Base-by-base conservation (phyloP, 2,797 vertebrate genomes). In the Spea hammondii region DNA sequence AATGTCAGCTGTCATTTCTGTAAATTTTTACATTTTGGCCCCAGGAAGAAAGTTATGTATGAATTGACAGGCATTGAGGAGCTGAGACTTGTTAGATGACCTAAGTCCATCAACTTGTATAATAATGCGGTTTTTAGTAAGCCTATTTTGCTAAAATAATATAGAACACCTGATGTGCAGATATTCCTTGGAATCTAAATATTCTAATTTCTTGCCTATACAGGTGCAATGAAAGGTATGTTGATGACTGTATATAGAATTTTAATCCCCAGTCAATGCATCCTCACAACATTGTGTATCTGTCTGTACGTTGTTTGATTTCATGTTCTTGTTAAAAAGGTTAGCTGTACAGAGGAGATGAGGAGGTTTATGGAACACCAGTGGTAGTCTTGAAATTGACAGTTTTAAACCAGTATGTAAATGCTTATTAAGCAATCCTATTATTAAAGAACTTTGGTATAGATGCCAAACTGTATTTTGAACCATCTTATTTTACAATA, bases 201-300 rank as follows among this genome's bases (percentile, higher is more conserved):
- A 74, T 65, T 70, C 57, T 74, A 48, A 32, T 47, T 54, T 17
- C 50, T 71, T 65, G 66, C 5, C 7, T 71, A 76, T 59, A 48
- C n/a, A 72, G 17, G 6, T 72, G 68, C 48, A 64, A 77, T 77
- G 65, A 81, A 77, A 81, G 70, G 9, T 60, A 14, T 59, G 53
- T 67, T n/a, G 53, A 68, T 72, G 70, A 51, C 65, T 60, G 73
- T 65, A 67, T 45, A 80, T 59, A 65, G 60, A 60, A 13, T 60
- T 72, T 69, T 81, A 81, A 81, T 81, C 79, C 62, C 70, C 74
- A 59, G 48, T 77, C 74, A 77, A 47, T 72, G 32, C 4, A 76
- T 77, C 46, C 55, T 69, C 54, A 77, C 70, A 73, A 51, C 32
- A 50, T 57, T 12, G 32, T 32, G 32, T 32, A 45, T 71, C 49